These are phyloP conservation scores for Mus spretus DNA, from an alignment of 2,797 vertebrate species.

Conservation along the genomic window DNA sequence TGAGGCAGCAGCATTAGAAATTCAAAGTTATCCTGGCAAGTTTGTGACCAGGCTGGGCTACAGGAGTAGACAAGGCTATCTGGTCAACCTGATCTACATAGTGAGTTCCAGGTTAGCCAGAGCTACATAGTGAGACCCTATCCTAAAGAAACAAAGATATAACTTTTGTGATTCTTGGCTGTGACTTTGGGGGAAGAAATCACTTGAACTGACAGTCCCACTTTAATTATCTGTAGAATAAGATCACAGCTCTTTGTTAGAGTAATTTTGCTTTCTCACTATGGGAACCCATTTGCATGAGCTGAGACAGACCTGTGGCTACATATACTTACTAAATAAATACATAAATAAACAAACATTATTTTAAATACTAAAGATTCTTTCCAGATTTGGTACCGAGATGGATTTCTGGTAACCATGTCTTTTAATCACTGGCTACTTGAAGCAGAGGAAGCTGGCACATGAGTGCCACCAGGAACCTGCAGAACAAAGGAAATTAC, in stretches of 20 bases:
- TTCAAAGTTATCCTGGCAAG: background rate
- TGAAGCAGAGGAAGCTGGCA: background rate
- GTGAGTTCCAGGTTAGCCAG: background rate
- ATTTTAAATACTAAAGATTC: background rate
- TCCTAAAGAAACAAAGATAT: background rate
- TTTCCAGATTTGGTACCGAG: background rate
- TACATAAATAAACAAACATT: background rate
- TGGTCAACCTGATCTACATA: background rate
- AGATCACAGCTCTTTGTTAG: slow-evolving; percentile 10
- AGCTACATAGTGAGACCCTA: background rate
- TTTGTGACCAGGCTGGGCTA: background rate
- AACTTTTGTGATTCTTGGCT: slow-evolving; percentile 32
- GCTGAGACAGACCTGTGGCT: slow-evolving; percentile 23
- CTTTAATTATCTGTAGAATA: slow-evolving; percentile 58
- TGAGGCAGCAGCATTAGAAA: background rate
- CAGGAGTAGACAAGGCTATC: background rate
- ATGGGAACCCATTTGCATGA: slow-evolving; percentile 13
- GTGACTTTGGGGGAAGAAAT: background rate
- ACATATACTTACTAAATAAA: background rate
- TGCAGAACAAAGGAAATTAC: background rate
- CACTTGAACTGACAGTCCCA: background rate
- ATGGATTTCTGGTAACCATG: background rate
- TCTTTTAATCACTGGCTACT: background rate
- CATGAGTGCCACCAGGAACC: background rate
- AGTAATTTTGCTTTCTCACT: slow-evolving; percentile 40